Evolutionary conservation across 30 jellyfish, hydroid and myxozoan genomes (phyloP).

Genomic region (Hydra vulgaris): DNA sequence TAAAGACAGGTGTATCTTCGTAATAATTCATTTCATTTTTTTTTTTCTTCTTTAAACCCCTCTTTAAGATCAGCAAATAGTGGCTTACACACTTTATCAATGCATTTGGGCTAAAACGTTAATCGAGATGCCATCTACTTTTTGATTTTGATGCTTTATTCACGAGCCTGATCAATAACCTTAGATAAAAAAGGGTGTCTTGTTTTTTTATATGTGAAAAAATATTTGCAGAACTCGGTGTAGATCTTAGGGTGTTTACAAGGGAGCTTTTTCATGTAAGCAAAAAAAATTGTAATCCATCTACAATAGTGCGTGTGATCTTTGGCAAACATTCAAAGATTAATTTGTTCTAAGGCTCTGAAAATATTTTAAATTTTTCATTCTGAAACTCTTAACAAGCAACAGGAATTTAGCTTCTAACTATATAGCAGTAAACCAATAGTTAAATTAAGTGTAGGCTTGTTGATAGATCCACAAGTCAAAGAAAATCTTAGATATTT

Average conservation of each 20-base stretch:
- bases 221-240: too few species aligned
- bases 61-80: neutral
- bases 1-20: constrained; percentile 1
- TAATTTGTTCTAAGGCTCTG: constrained; percentile 1
- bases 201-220: too few species aligned
- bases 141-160: neutral
- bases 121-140: neutral
- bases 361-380: neutral
- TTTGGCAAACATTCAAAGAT: neutral
- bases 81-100: constrained; percentile 3
- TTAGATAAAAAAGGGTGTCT: constrained; percentile 1
- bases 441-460: too few species aligned
- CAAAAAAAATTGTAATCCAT: neutral
- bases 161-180: constrained; percentile 1
- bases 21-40: neutral
- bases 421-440: neutral
- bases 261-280: constrained; percentile 1
- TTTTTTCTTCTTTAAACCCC: constrained; percentile 1
- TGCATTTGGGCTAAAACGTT: neutral
- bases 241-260: neutral
- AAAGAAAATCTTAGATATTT: too few species aligned
- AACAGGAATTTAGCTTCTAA: neutral
- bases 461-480: neutral
- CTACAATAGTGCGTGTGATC: constrained; percentile 4
- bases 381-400: constrained; percentile 1